Conservation (phyloP, 1,140 invertebrate species). For the Riptortus pedestris region DNA sequence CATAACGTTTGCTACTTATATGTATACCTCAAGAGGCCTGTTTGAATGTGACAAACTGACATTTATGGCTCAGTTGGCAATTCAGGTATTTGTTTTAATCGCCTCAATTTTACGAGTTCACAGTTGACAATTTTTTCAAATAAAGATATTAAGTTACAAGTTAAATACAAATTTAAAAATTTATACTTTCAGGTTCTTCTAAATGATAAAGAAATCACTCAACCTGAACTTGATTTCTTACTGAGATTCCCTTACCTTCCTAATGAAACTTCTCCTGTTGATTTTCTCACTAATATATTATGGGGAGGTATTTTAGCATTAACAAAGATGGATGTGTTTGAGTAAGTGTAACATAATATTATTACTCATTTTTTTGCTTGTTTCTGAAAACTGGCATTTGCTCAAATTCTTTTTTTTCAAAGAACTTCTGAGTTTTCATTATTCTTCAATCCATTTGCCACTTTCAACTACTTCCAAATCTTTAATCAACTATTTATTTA, state of each 20-base stretch:
- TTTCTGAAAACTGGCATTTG: not conserved
- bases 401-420: not conserved
- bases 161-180: too few species aligned
- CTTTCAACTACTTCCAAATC: too few species aligned
- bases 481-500: too few species aligned
- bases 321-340: slow-evolving; percentile 65
- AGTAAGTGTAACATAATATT: too few species aligned
- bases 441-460: not conserved
- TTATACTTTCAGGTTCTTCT: slow-evolving; percentile 59
- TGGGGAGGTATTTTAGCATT: slow-evolving; percentile 85
- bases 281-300: slow-evolving; percentile 68
- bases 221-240: slow-evolving; percentile 75
- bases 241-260: slow-evolving; percentile 61
- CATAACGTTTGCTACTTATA: slow-evolving; percentile 76
- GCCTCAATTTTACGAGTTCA: too few species aligned
- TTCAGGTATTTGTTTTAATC: slow-evolving; percentile 49
- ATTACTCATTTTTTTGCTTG: not conserved
- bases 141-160: too few species aligned
- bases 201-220: slow-evolving; percentile 54
- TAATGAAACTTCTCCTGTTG: slow-evolving; percentile 61
- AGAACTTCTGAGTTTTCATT: not conserved
- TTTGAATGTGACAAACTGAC: slow-evolving; percentile 91
- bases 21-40: slow-evolving; percentile 79
- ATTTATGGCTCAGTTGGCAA: slow-evolving; percentile 77
- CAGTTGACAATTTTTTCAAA: too few species aligned